A percentile compares a stretch with the other conserved stretches of the same genome.
These are phyloP conservation scores for Chiropotes sagulatus DNA, from an alignment of 2,797 vertebrate genomes.

Conservation along the genomic window DNA sequence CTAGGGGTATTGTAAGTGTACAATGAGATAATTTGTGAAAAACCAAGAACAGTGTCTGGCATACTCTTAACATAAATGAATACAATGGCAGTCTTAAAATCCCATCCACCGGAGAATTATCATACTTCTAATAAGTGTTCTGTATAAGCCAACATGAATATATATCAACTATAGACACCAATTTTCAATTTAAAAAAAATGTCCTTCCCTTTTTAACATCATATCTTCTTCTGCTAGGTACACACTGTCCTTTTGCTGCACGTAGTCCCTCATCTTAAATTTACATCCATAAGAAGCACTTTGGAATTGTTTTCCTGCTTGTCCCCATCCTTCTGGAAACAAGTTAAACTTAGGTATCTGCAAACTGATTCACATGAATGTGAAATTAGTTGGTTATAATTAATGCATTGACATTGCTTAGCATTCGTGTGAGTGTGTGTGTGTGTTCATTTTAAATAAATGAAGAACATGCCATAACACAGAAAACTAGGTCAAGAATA, in stretches of 20 bases:
- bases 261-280: fast-evolving
- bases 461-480: background rate
- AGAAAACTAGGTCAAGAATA: background rate
- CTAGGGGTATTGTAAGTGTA: background rate
- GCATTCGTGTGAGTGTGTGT: background rate
- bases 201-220: background rate
- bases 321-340: background rate
- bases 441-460: background rate
- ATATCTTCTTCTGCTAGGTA: background rate
- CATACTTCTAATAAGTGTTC: background rate
- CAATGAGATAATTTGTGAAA: background rate
- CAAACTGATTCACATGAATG: background rate
- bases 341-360: background rate
- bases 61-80: background rate
- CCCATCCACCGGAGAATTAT: background rate
- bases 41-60: background rate
- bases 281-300: background rate
- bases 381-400: background rate
- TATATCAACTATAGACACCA: background rate
- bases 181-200: background rate
- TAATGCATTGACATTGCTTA: background rate
- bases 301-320: background rate
- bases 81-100: background rate
- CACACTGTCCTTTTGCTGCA: too few relatives aligned
- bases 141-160: background rate